A percentile compares a stretch with the other conserved stretches of the same genome.
Conservation (phyloP, 2,113 vertebrate genomes). For the Pelvicachromis taeniatus region DNA sequence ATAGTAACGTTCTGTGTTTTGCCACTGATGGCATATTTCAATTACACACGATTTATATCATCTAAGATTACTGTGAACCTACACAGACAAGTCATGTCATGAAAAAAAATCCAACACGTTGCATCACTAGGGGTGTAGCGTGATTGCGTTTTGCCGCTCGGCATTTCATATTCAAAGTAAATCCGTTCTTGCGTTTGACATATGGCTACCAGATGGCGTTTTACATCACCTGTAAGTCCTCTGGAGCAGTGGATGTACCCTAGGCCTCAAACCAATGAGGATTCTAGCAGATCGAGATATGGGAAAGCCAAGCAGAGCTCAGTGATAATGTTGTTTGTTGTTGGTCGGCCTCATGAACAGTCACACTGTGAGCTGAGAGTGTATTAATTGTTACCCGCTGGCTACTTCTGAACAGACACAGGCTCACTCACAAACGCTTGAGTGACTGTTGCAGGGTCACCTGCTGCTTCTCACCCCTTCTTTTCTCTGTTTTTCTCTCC, state of each 20-base stretch:
- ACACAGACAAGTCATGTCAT: neutral
- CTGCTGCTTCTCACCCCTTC: neutral
- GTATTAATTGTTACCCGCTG: conserved; percentile 47
- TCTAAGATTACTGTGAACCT: neutral
- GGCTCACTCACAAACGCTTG: neutral
- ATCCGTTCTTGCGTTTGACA: neutral
- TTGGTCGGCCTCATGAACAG: neutral
- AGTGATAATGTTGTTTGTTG: conserved; percentile 6
- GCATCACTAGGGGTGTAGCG: neutral
- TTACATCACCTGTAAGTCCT: neutral
- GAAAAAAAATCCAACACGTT: neutral
- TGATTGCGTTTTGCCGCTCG: neutral
- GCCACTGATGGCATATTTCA: neutral
- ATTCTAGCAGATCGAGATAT: neutral
- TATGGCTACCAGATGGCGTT: neutral
- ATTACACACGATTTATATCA: neutral
- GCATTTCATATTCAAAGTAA: neutral
- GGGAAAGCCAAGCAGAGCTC: neutral
- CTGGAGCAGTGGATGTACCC: neutral
- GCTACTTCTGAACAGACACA: conserved; percentile 1
- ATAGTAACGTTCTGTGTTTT: neutral
- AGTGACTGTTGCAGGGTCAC: conserved; percentile 14
- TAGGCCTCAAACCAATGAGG: neutral
- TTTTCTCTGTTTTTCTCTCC: neutral
- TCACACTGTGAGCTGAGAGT: conserved; percentile 10